Evolutionary conservation across 1,140 invertebrate species (phyloP).

Genomic region (Chrysopa pallens): DNA sequence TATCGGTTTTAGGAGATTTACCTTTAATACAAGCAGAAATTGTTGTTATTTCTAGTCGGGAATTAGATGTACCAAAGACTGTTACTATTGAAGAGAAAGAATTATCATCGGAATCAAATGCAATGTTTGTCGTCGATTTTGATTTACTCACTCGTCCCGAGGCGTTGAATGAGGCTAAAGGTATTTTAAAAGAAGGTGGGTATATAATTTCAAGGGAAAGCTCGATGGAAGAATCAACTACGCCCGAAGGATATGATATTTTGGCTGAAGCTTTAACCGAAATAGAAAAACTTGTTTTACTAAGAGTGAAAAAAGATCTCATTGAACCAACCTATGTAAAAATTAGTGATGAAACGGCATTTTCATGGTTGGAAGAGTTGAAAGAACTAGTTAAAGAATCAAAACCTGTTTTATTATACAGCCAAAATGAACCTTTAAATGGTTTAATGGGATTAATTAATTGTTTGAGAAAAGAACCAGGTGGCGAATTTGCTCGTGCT

Average conservation of each 20-base stretch:
- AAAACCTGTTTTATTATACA: conserved; percentile 33
- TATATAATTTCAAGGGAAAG: conserved; percentile 29
- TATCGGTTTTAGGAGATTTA: conserved; percentile 34
- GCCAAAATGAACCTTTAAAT: conserved; percentile 40
- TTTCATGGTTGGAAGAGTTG: conserved; percentile 31
- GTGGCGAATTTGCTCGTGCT: conserved; percentile 38
- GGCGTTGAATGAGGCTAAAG: background rate
- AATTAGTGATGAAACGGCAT: conserved; percentile 6
- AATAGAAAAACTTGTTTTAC: conserved; percentile 23
- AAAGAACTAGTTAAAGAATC: conserved; percentile 33
- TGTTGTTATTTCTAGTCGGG: conserved; percentile 25
- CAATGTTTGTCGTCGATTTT: conserved; percentile 10
- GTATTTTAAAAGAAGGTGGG: conserved; percentile 21
- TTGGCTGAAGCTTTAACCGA: conserved; percentile 23
- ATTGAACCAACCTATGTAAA: background rate
- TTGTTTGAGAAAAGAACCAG: conserved; percentile 49
- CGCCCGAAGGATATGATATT: conserved; percentile 18
- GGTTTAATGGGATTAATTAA: conserved; percentile 75
- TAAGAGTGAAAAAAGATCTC: conserved; percentile 11
- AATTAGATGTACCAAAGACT: conserved; percentile 30
- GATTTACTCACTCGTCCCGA: background rate
- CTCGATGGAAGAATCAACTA: conserved; percentile 11
- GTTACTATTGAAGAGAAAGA: conserved; percentile 38
- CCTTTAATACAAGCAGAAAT: conserved; percentile 42
- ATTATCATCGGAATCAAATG: conserved; percentile 25